phyloP scores from a whole-genome alignment of 1,140 invertebrate species.

The Drosophila watanabei region DNA sequence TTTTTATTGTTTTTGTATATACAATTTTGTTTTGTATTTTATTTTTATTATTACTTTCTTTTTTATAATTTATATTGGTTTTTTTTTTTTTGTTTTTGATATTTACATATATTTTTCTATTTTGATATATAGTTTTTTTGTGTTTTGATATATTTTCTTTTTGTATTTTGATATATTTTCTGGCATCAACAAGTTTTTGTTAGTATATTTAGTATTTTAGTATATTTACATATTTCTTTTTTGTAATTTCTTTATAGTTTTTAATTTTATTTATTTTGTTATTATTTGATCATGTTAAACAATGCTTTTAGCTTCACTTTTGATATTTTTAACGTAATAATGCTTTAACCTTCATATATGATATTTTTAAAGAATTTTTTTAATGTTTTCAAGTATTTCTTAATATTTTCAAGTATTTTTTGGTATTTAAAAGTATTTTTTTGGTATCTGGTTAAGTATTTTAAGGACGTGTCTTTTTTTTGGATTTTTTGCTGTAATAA shows the following conservation, averaged over 20 bases:
- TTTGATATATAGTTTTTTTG: too few species aligned
- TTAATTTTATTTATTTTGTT: not conserved
- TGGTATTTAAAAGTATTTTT: not conserved
- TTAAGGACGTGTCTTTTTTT: constrained; percentile 16
- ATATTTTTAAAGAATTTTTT: not conserved
- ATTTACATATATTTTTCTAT: too few species aligned
- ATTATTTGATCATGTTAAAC: not conserved
- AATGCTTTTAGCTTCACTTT: not conserved
- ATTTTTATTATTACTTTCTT: too few species aligned
- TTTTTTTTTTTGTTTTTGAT: not conserved
- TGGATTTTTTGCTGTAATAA: constrained; percentile 73
- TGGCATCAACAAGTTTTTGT: too few species aligned
- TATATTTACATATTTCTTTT: not conserved
- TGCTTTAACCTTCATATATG: not conserved
- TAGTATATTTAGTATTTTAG: not conserved
- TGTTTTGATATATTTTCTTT: not conserved
- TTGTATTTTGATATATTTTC: not conserved
- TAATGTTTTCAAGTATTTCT: not conserved
- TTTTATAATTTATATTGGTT: not conserved
- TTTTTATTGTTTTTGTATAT: not conserved
- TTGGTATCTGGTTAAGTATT: not conserved
- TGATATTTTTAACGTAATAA: not conserved
- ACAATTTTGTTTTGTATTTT: too few species aligned
- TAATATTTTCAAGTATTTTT: not conserved
- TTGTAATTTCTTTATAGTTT: too few species aligned